Base-by-base conservation (phyloP, 2,797 vertebrate species). In the Astyanax mexicanus region DNA sequence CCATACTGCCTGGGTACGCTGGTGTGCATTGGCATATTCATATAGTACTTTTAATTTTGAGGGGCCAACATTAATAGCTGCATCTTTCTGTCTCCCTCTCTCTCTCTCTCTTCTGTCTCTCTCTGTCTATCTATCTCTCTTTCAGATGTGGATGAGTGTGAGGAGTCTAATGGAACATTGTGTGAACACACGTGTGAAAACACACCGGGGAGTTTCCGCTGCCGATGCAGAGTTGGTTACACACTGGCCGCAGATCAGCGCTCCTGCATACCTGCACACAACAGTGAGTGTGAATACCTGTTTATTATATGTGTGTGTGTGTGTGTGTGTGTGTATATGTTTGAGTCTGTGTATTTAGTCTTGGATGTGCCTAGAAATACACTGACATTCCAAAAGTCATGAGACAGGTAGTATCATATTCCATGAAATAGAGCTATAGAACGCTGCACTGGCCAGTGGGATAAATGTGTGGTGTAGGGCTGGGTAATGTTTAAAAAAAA, bases 111-210 rank as follows among this genome's bases (percentile, higher is more conserved):
- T 54, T 1, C n/a, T n/a, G n/a, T 55, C 4, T 19, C 23, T 40
- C 21, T 58, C 9, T 64, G 21, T 25, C 51, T 66, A n/a, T n/a
- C n/a, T n/a, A n/a, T n/a, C 12, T 27, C 21, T 11, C 4, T 38
- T 38, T 49, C 77, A 95, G 94, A 94, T 79, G 82, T 94, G 11
- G 88, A 95, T 47, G 93, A 95, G 87, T 94, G 94, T 61, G 84
- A 89, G 64, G 84, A 86, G 17, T 78, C 87, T 0, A 85, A 81
- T 35, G 77, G 84, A 73, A 88, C 68, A 4, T 38, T 84, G 57
- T 95, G 94, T 69, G 92, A 93, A 45, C 92, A 94, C 0, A 84
- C 89, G 78, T 95, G 93, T 84, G 85, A 91, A 70, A 95, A 95
- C 87, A 93, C 90, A 0, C 58, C 11, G 1, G 93, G 93, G 67